Evolutionary conservation across 2,797 vertebrate species (phyloP).

Genomic region (Lepidocolaptes lacrymiger): DNA sequence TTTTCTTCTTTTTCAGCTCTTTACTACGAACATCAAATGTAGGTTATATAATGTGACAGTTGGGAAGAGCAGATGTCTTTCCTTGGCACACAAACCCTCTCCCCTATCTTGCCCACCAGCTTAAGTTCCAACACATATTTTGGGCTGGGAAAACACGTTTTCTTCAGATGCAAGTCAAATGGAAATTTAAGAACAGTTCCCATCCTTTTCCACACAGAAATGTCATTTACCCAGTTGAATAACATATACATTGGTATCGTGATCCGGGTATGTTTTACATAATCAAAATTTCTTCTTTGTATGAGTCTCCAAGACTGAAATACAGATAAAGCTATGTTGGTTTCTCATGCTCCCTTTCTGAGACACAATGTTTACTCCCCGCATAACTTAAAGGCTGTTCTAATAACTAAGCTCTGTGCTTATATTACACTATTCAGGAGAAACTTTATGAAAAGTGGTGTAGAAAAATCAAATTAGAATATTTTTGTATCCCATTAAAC

Average conservation of each 20-base stretch:
- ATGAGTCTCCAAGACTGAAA: neutral
- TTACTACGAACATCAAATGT: neutral
- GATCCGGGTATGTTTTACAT: fast-evolving
- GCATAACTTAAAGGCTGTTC: neutral
- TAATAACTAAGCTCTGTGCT: neutral
- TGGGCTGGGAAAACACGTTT: neutral
- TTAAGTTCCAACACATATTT: neutral
- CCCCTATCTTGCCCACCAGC: neutral
- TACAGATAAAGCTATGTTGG: neutral
- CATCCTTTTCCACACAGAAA: neutral
- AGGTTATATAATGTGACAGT: neutral
- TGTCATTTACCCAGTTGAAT: neutral
- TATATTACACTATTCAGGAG: neutral
- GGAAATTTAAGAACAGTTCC: neutral
- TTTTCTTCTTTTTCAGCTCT: neutral
- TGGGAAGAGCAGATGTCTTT: fast-evolving
- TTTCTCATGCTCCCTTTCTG: neutral
- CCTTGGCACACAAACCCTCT: neutral
- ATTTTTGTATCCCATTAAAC: neutral
- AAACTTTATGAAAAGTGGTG: neutral
- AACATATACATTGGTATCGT: fast-evolving
- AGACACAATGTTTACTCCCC: neutral
- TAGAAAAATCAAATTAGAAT: neutral
- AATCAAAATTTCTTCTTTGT: neutral
- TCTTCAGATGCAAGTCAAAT: neutral